Percentiles rank a stretch among this genome's conserved stretches.
phyloP scores from a whole-genome alignment of 2,113 vertebrate species.

The human (Homo sapiens) region GRCh38 chr16:13941501-13942000 shows the following conservation, averaged over 20 bases:
- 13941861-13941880: background rate
- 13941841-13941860: background rate
- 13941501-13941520: constrained; percentile 42
- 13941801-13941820: background rate
- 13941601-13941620: background rate
- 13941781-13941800: background rate
- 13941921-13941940: background rate
- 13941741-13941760: background rate
- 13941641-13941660: background rate
- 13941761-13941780: background rate
- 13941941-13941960: no score
- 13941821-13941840: background rate
- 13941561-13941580: background rate
- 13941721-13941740: background rate
- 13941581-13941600: background rate
- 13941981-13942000: no score
- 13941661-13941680: background rate
- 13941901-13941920: background rate
- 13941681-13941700: background rate
- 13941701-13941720: background rate
- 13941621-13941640: background rate
- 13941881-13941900: background rate
- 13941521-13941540: background rate
- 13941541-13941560: background rate
- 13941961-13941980: no score